A percentile compares a stretch with the other conserved stretches of the same genome.
phyloP scores from a whole-genome alignment of 1,140 invertebrate genomes.

The Marisa cornuarietis region DNA sequence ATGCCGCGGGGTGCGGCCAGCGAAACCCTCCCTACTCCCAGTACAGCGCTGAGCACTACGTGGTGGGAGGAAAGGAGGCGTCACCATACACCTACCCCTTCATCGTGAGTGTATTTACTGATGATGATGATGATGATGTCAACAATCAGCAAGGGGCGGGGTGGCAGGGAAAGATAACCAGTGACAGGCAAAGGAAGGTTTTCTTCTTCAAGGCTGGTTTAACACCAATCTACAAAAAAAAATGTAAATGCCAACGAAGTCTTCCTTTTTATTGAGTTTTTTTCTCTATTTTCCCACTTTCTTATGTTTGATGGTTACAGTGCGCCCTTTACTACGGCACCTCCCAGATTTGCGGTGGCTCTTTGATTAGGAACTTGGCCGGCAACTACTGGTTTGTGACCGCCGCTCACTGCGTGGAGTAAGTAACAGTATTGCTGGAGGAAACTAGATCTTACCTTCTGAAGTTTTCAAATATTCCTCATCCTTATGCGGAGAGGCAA shows the following conservation, averaged over 20 bases:
- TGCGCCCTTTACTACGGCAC: background rate
- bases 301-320: background rate
- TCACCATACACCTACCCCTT: constrained; percentile 17
- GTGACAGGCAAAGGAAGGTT: background rate
- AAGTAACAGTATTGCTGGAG: background rate
- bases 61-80: background rate
- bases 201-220: background rate
- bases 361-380: constrained; percentile 5
- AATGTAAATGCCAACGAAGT: background rate
- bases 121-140: background rate
- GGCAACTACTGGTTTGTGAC: constrained; percentile 21
- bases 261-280: background rate
- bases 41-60: background rate
- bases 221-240: background rate
- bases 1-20: constrained; percentile 6
- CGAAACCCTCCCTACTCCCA: background rate
- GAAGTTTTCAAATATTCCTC: too few relatives aligned
- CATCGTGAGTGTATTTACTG: background rate
- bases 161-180: background rate
- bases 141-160: too few relatives aligned
- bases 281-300: background rate
- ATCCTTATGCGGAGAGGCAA: too few relatives aligned
- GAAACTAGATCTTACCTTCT: background rate
- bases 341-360: constrained; percentile 12
- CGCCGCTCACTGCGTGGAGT: constrained; percentile 22